Conservation (phyloP, 2,797 vertebrate species). For the Gallirallus australis region DNA sequence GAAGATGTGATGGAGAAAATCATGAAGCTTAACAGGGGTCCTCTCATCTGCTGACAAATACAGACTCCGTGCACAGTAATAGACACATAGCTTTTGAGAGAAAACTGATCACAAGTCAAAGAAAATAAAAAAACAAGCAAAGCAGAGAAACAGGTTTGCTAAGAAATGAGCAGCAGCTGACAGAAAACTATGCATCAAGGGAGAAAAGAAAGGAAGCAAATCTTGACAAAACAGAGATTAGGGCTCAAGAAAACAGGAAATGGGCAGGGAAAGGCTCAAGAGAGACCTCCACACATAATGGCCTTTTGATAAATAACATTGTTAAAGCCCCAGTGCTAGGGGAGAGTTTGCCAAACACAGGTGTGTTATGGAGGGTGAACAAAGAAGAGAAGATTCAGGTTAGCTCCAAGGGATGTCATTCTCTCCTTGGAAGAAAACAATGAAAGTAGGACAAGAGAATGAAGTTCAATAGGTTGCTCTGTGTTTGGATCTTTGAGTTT, state of each 20-base stretch:
- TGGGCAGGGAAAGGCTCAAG: background rate
- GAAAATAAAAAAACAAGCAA: background rate
- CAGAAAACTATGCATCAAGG: background rate
- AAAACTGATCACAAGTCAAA: background rate
- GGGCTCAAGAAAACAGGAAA: background rate
- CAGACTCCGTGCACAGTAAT: background rate
- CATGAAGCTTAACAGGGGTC: background rate
- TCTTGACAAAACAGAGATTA: background rate
- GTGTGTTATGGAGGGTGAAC: background rate
- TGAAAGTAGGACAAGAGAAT: background rate
- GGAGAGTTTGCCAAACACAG: background rate
- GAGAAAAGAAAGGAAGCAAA: background rate
- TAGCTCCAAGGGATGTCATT: background rate
- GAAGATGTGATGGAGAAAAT: background rate
- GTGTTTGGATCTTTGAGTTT: background rate
- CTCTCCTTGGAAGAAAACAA: background rate
- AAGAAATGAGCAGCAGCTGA: background rate
- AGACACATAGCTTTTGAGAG: background rate
- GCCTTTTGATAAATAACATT: background rate
- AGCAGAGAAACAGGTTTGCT: background rate
- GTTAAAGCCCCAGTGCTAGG: background rate
- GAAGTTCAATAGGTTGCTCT: background rate
- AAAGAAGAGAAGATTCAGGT: background rate
- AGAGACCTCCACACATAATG: background rate
- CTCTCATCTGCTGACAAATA: background rate